phyloP scores from a whole-genome alignment of 2,113 vertebrate genomes.

The Corythoichthys haematopterus region DNA sequence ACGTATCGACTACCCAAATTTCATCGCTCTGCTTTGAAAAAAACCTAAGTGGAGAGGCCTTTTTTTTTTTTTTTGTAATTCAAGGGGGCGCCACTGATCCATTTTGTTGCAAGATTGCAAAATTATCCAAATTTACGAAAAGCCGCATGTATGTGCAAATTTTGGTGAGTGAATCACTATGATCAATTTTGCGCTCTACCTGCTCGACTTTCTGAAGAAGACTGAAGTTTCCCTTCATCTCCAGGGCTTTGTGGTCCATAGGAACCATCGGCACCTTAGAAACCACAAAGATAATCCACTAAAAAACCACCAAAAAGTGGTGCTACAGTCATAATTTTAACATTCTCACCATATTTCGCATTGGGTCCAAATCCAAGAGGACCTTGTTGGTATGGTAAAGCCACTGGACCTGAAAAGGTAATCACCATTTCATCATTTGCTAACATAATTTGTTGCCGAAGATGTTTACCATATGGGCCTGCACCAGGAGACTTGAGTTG shows the following conservation, averaged over 20 bases:
- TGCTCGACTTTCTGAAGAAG: conserved; percentile 41
- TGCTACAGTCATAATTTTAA: conserved; percentile 1
- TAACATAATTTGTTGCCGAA: background rate
- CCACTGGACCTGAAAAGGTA: conserved; percentile 13
- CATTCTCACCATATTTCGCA: conserved; percentile 43
- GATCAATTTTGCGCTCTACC: background rate
- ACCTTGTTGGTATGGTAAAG: conserved; percentile 37
- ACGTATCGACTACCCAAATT: too few species aligned
- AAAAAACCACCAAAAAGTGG: background rate
- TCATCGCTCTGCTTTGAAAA: too few species aligned
- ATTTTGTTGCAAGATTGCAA: too few species aligned
- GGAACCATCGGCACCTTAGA: conserved; percentile 39
- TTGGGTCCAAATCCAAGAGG: conserved; percentile 19
- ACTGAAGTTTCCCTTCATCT: conserved; percentile 37
- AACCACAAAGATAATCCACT: conserved; percentile 6
- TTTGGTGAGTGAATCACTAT: background rate
- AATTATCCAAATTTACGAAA: too few species aligned
- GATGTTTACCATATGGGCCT: conserved; percentile 48
- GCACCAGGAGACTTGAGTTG: conserved; percentile 38
- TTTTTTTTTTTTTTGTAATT: too few species aligned
- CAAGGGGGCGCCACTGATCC: too few species aligned
- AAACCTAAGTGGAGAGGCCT: too few species aligned
- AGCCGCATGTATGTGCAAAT: background rate
- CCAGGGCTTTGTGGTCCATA: conserved; percentile 38
- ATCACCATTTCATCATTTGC: too few species aligned